Conservation (phyloP, 2,113 vertebrate species). For the Lophura nycthemera region DNA sequence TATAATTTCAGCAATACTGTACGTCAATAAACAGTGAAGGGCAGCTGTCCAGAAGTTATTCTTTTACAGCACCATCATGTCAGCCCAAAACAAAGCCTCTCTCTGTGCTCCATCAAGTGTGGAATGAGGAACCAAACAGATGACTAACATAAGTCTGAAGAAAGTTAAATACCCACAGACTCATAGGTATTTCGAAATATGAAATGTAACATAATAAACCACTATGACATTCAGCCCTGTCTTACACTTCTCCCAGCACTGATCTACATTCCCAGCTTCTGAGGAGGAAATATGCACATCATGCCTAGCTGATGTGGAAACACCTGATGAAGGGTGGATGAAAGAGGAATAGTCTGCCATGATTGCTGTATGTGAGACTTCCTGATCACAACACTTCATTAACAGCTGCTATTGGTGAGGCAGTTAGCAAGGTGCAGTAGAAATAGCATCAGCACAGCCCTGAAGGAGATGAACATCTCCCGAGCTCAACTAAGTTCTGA, state of each 20-base stretch:
- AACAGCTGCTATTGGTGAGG: fast-evolving
- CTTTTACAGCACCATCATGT: not conserved
- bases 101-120: not conserved
- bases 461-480: not conserved
- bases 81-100: not conserved
- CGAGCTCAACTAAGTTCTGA: not conserved
- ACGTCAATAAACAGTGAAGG: not conserved
- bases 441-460: not conserved
- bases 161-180: not conserved
- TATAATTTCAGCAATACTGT: not conserved
- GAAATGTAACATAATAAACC: not conserved
- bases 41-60: not conserved
- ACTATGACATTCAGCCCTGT: not conserved
- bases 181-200: not conserved
- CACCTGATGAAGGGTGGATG: not conserved
- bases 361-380: not conserved
- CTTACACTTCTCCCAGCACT: not conserved
- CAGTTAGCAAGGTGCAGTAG: not conserved
- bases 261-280: not conserved
- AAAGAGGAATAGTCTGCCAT: not conserved
- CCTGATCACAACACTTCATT: not conserved
- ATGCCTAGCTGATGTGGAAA: not conserved
- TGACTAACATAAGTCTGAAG: not conserved
- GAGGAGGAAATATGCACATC: not conserved
- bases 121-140: not conserved